A percentile compares a stretch with the other conserved stretches of the same genome.
These are phyloP conservation scores for Diplazon laetatorius DNA, from an alignment of 2,888 invertebrate species.

Conservation along the genomic window DNA sequence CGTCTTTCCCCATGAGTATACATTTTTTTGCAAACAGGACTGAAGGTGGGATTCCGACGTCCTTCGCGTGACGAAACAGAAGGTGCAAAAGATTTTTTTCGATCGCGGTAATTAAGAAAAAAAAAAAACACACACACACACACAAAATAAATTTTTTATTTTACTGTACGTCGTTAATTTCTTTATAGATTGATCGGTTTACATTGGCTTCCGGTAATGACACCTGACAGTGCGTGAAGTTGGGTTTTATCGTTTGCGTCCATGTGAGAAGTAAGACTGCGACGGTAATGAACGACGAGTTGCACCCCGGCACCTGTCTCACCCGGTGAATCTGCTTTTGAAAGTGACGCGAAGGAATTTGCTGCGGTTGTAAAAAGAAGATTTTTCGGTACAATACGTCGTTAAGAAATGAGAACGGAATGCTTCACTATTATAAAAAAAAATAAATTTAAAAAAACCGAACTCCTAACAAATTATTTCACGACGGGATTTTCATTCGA, in stretches of 20 bases:
- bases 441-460: too few relatives aligned
- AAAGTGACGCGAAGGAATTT: slow-evolving; percentile 53
- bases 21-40: too few relatives aligned
- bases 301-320: slow-evolving; percentile 54
- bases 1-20: too few relatives aligned
- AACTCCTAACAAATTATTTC: too few relatives aligned
- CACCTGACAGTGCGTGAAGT: slow-evolving; percentile 48
- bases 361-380: slow-evolving; percentile 45
- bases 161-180: background rate
- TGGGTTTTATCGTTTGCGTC: slow-evolving; percentile 17
- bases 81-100: too few relatives aligned
- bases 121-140: too few relatives aligned
- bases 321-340: slow-evolving; percentile 55
- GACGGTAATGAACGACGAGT: slow-evolving; percentile 8
- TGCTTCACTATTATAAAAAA: background rate
- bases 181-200: background rate
- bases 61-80: too few relatives aligned
- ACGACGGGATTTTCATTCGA: too few relatives aligned
- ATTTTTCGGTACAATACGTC: slow-evolving; percentile 1
- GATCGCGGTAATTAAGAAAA: too few relatives aligned
- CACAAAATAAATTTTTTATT: slow-evolving; percentile 19
- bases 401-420: background rate
- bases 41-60: too few relatives aligned
- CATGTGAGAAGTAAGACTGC: slow-evolving; percentile 3
- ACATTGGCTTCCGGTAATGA: slow-evolving; percentile 12